phyloP scores from a whole-genome alignment of 2,888 invertebrate species.

The Amphipyra tragopoginis region DNA sequence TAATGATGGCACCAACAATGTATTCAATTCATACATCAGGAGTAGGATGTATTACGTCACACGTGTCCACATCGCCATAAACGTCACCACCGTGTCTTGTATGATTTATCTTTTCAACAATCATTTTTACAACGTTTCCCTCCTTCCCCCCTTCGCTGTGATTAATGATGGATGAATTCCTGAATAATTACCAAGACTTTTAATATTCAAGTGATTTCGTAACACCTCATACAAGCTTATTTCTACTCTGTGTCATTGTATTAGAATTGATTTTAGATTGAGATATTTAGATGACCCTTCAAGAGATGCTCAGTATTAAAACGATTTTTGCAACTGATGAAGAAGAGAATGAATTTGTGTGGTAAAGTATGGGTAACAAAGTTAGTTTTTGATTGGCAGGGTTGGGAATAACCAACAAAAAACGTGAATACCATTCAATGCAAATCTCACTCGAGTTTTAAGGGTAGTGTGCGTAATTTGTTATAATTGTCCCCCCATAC shows the following conservation, averaged over 20 bases:
- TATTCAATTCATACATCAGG: constrained; percentile 67
- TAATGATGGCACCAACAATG: constrained; percentile 75
- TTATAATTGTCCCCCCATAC: constrained; percentile 85
- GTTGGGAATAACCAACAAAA: constrained; percentile 76
- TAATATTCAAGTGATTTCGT: constrained; percentile 89
- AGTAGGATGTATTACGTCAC: constrained; percentile 54
- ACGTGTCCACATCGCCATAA: constrained; percentile 75
- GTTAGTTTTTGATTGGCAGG: constrained; percentile 57
- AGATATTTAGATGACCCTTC: constrained; percentile 82
- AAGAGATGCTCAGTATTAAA: constrained; percentile 62
- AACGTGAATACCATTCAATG: constrained; percentile 85
- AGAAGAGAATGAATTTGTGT: constrained; percentile 42
- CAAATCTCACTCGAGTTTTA: constrained; percentile 89
- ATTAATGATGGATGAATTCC: constrained; percentile 90
- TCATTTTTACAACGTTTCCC: constrained; percentile 88
- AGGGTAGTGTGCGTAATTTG: constrained; percentile 89
- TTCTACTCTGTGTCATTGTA: constrained; percentile 57
- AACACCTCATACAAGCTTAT: constrained; percentile 53
- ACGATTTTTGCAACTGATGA: constrained; percentile 59
- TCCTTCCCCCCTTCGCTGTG: constrained; percentile 83
- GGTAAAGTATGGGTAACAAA: constrained; percentile 25
- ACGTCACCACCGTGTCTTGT: constrained; percentile 84
- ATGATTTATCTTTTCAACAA: constrained; percentile 89
- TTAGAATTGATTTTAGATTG: constrained; percentile 71
- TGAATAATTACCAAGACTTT: constrained; percentile 90